Evolutionary conservation across 2,113 vertebrate species (phyloP), one percentile per base, ranked within the genome.

Genomic region (Apodemus speciosus): DNA sequence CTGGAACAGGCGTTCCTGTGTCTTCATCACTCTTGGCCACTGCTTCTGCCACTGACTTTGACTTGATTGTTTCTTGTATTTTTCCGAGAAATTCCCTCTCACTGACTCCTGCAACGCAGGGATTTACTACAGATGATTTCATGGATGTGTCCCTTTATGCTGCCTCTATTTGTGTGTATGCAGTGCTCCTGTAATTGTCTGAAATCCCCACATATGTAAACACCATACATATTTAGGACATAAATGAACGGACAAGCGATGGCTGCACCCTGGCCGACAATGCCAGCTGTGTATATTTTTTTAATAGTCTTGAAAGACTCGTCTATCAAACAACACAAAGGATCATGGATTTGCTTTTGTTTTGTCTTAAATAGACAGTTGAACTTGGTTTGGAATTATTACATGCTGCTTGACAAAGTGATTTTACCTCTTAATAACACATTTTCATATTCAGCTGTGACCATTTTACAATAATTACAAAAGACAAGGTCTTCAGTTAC

Each of bases 371-470:
- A 89, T 94, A 64, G 58, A 81, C 73, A 93, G 95, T 95, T 94
- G 92, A 89, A 89, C 69, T 96, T 94, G 75, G 46, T 89, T 85
- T 94, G 53, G 53, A 87, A 89, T 96, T 94, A 95, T 81, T 93
- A 94, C 83, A 93, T 91, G 69, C 40, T 32, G 66, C 95, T 96
- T 80, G 94, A n/a, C 32, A 94, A 88, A 95, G 73, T 77, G 72
- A 95, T 92, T 95, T 93, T 73, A 92, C 51, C 83, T 88, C 85
- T 94, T 93, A 94, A 88, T 94, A 95, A 94, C 18, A 85, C 56
- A 88, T 73, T 96, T 95, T 96, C 76, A 83, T 95, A 95, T 86
- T 95, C 77, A 73, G n/a, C 62, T 94, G 66, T 88, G 84, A 90
- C 83, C 66, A 92, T 95, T 94, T 91, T 95, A 51, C 91, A 90